Evolutionary conservation across 2,797 vertebrate genomes (phyloP).

Genomic region (Kryptolebias ocellatus): DNA sequence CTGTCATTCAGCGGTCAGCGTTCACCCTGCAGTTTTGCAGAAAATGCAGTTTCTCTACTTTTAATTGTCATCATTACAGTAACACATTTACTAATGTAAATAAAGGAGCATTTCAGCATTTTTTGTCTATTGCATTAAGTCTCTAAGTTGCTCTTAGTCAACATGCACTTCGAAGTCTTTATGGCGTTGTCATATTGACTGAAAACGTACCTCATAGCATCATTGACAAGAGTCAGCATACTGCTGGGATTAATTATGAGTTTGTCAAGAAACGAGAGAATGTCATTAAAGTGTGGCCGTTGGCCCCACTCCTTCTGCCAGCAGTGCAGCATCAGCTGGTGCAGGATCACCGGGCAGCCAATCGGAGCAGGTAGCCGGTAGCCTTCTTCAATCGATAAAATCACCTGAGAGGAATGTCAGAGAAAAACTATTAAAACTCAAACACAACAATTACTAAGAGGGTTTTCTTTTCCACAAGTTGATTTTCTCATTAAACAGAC

Average conservation of each 20-base stretch:
- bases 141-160: too few species aligned
- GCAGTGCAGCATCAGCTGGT: slow-evolving; percentile 97
- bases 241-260: slow-evolving; percentile 94
- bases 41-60: too few species aligned
- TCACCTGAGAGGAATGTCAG: slow-evolving; percentile 83
- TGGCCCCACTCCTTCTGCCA: slow-evolving; percentile 96
- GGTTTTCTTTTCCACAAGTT: too few species aligned
- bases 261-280: slow-evolving; percentile 95
- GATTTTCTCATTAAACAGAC: too few species aligned
- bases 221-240: slow-evolving; percentile 90
- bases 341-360: slow-evolving; percentile 94
- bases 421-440: background rate
- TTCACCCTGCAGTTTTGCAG: too few species aligned
- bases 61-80: too few species aligned
- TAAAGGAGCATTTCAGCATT: too few species aligned
- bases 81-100: too few species aligned
- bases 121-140: too few species aligned
- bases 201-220: slow-evolving; percentile 70
- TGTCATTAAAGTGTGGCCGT: slow-evolving; percentile 90
- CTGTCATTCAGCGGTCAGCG: too few species aligned
- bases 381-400: slow-evolving; percentile 97
- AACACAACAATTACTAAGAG: background rate
- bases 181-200: background rate
- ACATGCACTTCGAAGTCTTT: too few species aligned
- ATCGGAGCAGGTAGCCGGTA: slow-evolving; percentile 96